Conservation (phyloP, 2,888 invertebrate genomes). For the Pemphredon lugubris region DNA sequence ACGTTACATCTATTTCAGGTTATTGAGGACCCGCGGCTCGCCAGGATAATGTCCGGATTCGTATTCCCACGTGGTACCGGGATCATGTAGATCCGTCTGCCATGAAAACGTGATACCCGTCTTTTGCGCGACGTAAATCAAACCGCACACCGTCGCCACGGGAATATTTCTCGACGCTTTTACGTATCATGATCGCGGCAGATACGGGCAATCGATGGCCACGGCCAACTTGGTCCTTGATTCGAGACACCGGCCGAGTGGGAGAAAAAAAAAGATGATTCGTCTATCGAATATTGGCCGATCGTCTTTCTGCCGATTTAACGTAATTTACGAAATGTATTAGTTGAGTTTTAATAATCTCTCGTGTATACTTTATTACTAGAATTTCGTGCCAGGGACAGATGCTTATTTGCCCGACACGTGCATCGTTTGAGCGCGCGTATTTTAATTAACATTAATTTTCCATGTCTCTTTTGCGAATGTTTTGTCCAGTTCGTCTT, state of each 20-base stretch:
- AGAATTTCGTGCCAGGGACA: too few species aligned
- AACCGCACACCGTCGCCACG: slow-evolving; percentile 52
- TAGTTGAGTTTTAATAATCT: too few species aligned
- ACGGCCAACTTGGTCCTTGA: slow-evolving; percentile 21
- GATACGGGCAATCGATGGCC: slow-evolving; percentile 3
- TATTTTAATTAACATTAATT: too few species aligned
- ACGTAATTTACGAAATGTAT: too few species aligned
- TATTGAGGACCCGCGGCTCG: slow-evolving; percentile 54
- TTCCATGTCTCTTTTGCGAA: too few species aligned
- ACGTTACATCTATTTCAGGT: slow-evolving; percentile 58
- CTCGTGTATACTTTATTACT: too few species aligned
- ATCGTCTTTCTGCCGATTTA: too few species aligned
- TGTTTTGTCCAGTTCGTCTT: too few species aligned
- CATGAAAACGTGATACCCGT: slow-evolving; percentile 74
- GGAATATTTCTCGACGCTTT: slow-evolving; percentile 47
- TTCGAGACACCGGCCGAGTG: too few species aligned
- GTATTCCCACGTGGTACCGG: slow-evolving; percentile 72
- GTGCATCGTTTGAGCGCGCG: too few species aligned
- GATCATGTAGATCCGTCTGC: slow-evolving; percentile 74
- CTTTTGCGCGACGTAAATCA: slow-evolving; percentile 71
- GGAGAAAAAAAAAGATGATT: not conserved
- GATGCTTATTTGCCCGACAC: too few species aligned
- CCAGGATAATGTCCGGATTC: slow-evolving; percentile 72
- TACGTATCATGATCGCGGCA: slow-evolving; percentile 28
- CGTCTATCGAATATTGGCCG: too few species aligned